Conservation (phyloP, 2,888 invertebrate genomes). For the Terebella lapidaria region DNA sequence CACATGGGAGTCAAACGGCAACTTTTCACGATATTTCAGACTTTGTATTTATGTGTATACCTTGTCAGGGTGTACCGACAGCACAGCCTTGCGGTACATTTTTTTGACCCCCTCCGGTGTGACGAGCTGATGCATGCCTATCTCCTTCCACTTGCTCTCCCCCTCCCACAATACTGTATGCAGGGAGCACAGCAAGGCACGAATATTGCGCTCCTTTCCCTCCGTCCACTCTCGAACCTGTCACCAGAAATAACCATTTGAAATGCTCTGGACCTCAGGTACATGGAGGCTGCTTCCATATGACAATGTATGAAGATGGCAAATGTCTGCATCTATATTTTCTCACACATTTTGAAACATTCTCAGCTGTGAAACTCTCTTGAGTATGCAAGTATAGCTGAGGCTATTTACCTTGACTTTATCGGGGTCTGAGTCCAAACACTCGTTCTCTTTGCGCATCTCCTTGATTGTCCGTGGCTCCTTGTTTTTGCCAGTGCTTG, state of each 20-base stretch:
- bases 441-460: conserved; percentile 83
- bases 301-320: background rate
- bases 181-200: conserved; percentile 89
- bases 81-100: conserved; percentile 87
- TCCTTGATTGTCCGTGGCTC: conserved; percentile 82
- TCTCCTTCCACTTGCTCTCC: conserved; percentile 79
- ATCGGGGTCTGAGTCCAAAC: conserved; percentile 86
- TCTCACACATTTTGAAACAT: background rate
- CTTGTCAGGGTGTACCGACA: conserved; percentile 98
- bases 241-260: background rate
- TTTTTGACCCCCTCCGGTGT: conserved; percentile 91
- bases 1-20: too few species aligned
- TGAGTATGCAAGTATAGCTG: background rate
- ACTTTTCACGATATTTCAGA: too few species aligned
- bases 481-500: conserved; percentile 58
- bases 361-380: background rate
- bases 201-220: conserved; percentile 93
- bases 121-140: conserved; percentile 92
- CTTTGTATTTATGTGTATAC: too few species aligned
- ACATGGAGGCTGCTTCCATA: background rate
- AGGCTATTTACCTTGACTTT: conserved; percentile 68
- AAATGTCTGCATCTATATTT: background rate
- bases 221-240: conserved; percentile 74
- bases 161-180: conserved; percentile 91
- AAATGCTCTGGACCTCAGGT: background rate